Evolutionary conservation across 2,888 invertebrate genomes (phyloP).

Genomic region (Lasioglossum marginatum): DNA sequence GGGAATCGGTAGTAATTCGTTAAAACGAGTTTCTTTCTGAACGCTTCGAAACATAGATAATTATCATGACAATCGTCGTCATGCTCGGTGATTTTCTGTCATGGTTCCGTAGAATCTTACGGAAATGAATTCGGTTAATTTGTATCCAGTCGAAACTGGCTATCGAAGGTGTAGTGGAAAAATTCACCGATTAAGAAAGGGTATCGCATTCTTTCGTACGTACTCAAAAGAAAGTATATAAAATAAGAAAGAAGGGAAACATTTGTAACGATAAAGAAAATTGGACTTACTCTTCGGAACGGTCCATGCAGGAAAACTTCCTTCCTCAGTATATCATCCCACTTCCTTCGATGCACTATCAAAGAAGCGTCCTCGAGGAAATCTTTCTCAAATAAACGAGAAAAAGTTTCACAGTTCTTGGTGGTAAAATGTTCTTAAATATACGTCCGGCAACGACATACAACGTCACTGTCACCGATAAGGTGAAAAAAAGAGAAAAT

Average conservation of each 20-base stretch:
- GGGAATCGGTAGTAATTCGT: conserved; percentile 32
- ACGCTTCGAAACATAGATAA: conserved; percentile 48
- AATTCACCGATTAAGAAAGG: neutral
- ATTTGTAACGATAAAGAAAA: neutral
- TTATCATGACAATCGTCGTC: conserved; percentile 68
- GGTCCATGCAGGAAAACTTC: conserved; percentile 78
- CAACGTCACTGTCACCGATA: conserved; percentile 32
- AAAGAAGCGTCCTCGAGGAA: conserved; percentile 8
- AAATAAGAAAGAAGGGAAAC: neutral
- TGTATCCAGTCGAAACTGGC: conserved; percentile 76
- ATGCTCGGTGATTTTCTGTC: conserved; percentile 79
- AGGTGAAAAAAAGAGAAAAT: conserved; percentile 21
- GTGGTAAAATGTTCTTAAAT: conserved; percentile 22
- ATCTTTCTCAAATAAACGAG: conserved; percentile 6
- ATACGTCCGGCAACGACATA: conserved; percentile 28
- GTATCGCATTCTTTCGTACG: neutral
- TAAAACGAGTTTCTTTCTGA: conserved; percentile 51
- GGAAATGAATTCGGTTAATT: conserved; percentile 76
- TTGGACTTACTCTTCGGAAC: conserved; percentile 78
- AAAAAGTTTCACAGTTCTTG: neutral
- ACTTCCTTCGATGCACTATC: conserved; percentile 36
- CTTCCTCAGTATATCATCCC: conserved; percentile 76
- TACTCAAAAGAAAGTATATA: neutral
- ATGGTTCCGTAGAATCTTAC: conserved; percentile 74
- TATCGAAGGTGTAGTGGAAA: conserved; percentile 61